These are phyloP conservation scores for Girardia tigrina DNA, from an alignment of 2,888 invertebrate genomes.

Conservation along the genomic window DNA sequence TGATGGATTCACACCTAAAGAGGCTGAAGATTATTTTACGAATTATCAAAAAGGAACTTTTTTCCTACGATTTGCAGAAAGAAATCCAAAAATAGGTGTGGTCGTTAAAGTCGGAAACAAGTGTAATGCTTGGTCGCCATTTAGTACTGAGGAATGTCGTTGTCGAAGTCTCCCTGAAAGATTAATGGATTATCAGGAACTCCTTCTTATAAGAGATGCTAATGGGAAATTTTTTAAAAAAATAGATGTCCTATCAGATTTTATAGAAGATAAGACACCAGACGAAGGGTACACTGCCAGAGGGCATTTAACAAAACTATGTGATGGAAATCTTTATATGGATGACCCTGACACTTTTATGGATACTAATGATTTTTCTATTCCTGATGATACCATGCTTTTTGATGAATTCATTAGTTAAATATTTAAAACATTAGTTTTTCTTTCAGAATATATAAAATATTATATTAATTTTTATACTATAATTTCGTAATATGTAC, in stretches of 20 bases:
- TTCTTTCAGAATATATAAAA: no score
- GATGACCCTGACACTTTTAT: not conserved
- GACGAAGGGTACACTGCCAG: not conserved
- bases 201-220: not conserved
- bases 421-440: not conserved
- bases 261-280: not conserved
- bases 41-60: not conserved
- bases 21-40: not conserved
- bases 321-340: not conserved
- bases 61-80: not conserved
- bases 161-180: not conserved
- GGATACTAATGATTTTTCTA: not conserved
- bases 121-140: not conserved
- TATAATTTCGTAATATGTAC: no score
- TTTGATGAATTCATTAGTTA: not conserved
- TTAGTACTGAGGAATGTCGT: slow-evolving; percentile 1
- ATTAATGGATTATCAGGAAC: not conserved
- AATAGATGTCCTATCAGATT: not conserved
- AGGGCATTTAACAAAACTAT: not conserved
- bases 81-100: not conserved
- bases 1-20: not conserved
- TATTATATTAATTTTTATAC: no score
- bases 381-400: not conserved
- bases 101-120: not conserved
- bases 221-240: not conserved